Base-by-base conservation (phyloP, 2,888 invertebrate genomes). In the Drosophila gaucha region DNA sequence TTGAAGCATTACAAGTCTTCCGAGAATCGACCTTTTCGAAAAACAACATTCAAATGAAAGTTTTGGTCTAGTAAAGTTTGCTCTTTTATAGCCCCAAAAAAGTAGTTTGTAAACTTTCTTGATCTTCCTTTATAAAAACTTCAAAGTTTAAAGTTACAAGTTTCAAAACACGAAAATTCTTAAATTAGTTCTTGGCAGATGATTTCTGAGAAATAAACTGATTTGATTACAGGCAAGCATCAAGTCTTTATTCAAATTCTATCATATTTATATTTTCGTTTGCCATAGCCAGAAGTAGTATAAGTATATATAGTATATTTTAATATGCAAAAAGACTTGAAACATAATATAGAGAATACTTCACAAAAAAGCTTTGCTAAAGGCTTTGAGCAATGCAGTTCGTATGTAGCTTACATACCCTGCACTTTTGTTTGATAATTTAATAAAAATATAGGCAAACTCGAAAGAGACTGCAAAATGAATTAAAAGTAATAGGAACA, bases 41-140 rank as follows among this genome's bases (percentile, higher is more conserved):
- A 18, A 16, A 18, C 18, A 9, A 22, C 20, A 28, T 12, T 24
- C 3, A 4, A 30, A 36, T 10, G 2, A 6, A 59, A 30, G 16
- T 60, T 60, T 22, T 1, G 3, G 8, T 22, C 14, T 28, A 16
- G 4, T 1, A 30, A 28, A 14, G 14, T 30, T 30, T 12, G 16
- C 6, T 12, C 6, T 28, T 36, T n/a, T 10, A 3, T 10, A 6
- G 18, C 35, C 26, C 18, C 20, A 31, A 20, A 41, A 31, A 38
- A 38, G 10, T 39, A 20, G 39, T 14, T 39, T 12, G 12, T 16
- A n/a, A 39, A 56, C 16, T 57, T 30, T 35, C 28, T 3, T 22
- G 20, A 43, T n/a, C 16, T 31, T 18, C 9, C n/a, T 10, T 9
- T 12, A 6, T 4, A 1, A 26, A 14, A 41, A 41, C 41, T 41